These are phyloP conservation scores for Sipha maydis DNA, from an alignment of 2,888 invertebrate genomes.

Conservation along the genomic window DNA sequence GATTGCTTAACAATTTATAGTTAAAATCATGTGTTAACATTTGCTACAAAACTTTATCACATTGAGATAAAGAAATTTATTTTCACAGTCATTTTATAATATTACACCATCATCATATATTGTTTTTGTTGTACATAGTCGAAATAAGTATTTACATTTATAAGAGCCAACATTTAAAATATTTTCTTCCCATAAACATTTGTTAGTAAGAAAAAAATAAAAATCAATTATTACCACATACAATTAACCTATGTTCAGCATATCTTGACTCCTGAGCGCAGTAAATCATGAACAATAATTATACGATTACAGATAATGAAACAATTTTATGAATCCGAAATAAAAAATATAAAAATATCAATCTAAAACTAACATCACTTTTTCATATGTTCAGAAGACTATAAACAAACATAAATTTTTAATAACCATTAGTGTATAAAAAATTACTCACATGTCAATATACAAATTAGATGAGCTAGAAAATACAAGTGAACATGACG, in stretches of 20 bases:
- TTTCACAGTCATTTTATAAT: too few relatives aligned
- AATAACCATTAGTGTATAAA: not conserved
- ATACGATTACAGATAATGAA: not conserved
- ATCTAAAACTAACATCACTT: not conserved
- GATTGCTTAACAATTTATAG: too few relatives aligned
- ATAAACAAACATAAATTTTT: not conserved
- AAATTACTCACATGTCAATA: not conserved
- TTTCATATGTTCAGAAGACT: not conserved
- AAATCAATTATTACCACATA: not conserved
- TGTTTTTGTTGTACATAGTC: too few relatives aligned
- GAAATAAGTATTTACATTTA: too few relatives aligned
- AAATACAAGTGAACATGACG: constrained; percentile 6
- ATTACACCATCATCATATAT: too few relatives aligned
- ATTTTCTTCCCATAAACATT: not conserved
- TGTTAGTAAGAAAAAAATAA: not conserved
- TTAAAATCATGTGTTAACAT: too few relatives aligned
- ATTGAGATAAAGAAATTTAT: too few relatives aligned
- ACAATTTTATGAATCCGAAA: not conserved
- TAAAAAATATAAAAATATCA: not conserved
- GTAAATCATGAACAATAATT: not conserved
- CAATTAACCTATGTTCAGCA: not conserved
- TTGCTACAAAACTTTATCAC: too few relatives aligned
- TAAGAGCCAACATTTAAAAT: too few relatives aligned
- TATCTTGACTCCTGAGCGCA: not conserved
- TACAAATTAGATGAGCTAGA: not conserved